Base-by-base conservation (phyloP, 2,888 invertebrate species). In the Polyommatus icarus region DNA sequence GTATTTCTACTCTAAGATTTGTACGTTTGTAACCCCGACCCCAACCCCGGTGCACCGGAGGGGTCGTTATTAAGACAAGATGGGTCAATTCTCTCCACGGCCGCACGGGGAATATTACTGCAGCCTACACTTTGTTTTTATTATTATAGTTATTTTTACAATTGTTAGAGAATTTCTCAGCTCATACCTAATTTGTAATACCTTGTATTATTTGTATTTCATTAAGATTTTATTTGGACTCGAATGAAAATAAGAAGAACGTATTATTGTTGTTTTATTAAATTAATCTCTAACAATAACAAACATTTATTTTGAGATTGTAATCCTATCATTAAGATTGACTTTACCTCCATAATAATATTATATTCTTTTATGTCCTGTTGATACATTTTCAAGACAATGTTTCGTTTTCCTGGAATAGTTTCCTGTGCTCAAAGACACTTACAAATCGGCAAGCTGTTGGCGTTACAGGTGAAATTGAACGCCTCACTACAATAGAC, bases 61-160 rank as follows among this genome's bases (percentile, higher is more conserved):
- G 50, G 46, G 73, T 73, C 75, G 75, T 24, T 75, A 75, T 18
- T 54, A 54, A 54, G 75, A 75, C 75, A 54, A 75, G 75, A 18
- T 54, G 75, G 75, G 75, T 75, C 75, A 75, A 75, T 75, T 75
- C 75, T 50, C 50, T 29, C 54, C 50, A 75, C 75, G 24, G 75
- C 46, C 75, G 29, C 75, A 8, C 54, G 7, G 75, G 54, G 75
- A 54, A 46, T 46, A 40, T 73, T 46, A 73, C 20, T 72, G 72
- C 75, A 54, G 54, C 75, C 75, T 50, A 54, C 75, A 50, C 24
- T 75, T 75, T 50, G 50, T 75, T 75, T 75, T 72, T 72, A 72
- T 72, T 72, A 40, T 72, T 72, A 72, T 72, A 72, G 36, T 72
- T 72, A 72, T 72, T 72, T 72, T 72, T 72, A 72, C 72, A 72